Base-by-base conservation (phyloP, 2,797 vertebrate genomes). In the Lithobates sylvaticus region DNA sequence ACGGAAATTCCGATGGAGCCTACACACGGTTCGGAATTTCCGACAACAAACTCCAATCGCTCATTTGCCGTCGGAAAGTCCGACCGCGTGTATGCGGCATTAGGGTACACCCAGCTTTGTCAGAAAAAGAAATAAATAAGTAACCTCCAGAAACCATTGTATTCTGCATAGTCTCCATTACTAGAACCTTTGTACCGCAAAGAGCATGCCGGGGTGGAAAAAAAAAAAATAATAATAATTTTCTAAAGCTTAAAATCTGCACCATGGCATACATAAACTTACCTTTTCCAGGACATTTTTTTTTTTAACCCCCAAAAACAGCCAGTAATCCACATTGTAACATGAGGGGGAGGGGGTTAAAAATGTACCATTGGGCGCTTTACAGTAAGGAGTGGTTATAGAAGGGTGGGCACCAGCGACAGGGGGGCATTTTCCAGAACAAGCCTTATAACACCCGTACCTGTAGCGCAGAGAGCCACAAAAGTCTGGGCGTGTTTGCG, bases 401-500 rank as follows among this genome's bases (percentile, higher is more conserved):
- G 65, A 2, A 68, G 27, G 70, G 71, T 27, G 68, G 70, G 70
- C 72, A 86, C 34, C 78, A 76, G 64, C 72, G 32, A 75, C 27
- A 75, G 44, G 27, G 50, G 50, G 54, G 82, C 61, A 61, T 27
- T 54, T 79, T 74, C 83, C 83, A 84, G 76, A 79, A 79, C 74
- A 76, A 39, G 69, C 78, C 78, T 72, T 78, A 58, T 89, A 78
- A 68, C 47, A 84, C 72, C 86, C 94, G 88, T 95, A 99, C 98
- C 98, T 97, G 98, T 99, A 88, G 98, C 97, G 90, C 98, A 99
- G 89, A 99, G 96, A 78, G 98, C 98, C 86, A 99, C 98, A 84
- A 99, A 99, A 86, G 98, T 99, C 95, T 99, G 98, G 26, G 97
- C 97, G 34, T 99, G 98, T 90, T 99, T 99, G 93, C 98, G 96